phyloP scores from a whole-genome alignment of 1,140 invertebrate species.

The Apis mellifera region Amel_HAv3.1 CM009932.2:12593001-12593500 shows the following conservation, averaged over 20 bases:
- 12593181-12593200: conserved; percentile 66
- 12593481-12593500: conserved; percentile 63
- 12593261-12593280: conserved; percentile 88
- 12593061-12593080: conserved; percentile 71
- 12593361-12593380: conserved; percentile 51
- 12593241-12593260: conserved; percentile 86
- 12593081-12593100: conserved; percentile 39
- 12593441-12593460: conserved; percentile 47
- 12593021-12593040: too few relatives aligned
- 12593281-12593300: conserved; percentile 81
- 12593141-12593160: conserved; percentile 50
- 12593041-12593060: neutral
- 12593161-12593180: conserved; percentile 44
- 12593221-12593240: conserved; percentile 75
- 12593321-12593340: conserved; percentile 76
- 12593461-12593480: conserved; percentile 31
- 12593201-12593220: conserved; percentile 65
- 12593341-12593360: conserved; percentile 61
- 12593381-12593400: conserved; percentile 49
- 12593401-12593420: conserved; percentile 35
- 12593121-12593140: conserved; percentile 47
- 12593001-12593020: neutral
- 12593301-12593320: conserved; percentile 86
- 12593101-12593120: conserved; percentile 25
- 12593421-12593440: conserved; percentile 36